Percentiles rank a stretch among this genome's conserved stretches.
phyloP scores from a whole-genome alignment of 2,797 vertebrate genomes.

The Orestias chungarensis region DNA sequence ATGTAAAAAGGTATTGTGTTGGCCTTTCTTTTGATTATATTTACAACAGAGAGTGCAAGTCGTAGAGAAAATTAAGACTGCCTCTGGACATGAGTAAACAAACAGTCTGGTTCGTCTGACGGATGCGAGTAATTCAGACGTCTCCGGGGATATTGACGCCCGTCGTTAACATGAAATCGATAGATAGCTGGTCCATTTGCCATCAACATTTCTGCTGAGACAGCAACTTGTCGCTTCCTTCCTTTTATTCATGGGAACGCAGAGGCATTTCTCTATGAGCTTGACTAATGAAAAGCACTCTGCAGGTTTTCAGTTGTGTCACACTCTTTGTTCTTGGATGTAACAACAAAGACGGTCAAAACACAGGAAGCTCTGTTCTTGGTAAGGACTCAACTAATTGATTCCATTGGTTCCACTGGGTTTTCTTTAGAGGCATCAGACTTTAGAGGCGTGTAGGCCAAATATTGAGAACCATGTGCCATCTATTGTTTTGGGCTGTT shows the following conservation, averaged over 20 bases:
- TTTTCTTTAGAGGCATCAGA: background rate
- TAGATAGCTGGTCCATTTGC: no score
- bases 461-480: no score
- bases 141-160: constrained; percentile 62
- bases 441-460: background rate
- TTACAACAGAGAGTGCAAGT: constrained; percentile 55
- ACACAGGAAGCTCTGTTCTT: no score
- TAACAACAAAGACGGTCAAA: background rate
- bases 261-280: no score
- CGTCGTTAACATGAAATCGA: no score
- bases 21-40: constrained; percentile 65
- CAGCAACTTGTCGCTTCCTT: no score
- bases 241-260: no score
- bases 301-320: no score
- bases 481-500: background rate
- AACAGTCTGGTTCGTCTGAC: constrained; percentile 58
- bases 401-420: background rate
- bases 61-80: constrained; percentile 57
- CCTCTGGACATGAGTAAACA: constrained; percentile 59
- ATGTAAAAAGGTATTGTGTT: constrained; percentile 66
- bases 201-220: no score
- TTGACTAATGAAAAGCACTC: background rate
- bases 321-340: no score
- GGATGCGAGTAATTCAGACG: constrained; percentile 67
- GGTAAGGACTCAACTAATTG: no score